Evolutionary conservation across 2,888 invertebrate genomes (phyloP), one percentile per base, ranked within the genome.

Genomic region (Scaeva pyrastri): DNA sequence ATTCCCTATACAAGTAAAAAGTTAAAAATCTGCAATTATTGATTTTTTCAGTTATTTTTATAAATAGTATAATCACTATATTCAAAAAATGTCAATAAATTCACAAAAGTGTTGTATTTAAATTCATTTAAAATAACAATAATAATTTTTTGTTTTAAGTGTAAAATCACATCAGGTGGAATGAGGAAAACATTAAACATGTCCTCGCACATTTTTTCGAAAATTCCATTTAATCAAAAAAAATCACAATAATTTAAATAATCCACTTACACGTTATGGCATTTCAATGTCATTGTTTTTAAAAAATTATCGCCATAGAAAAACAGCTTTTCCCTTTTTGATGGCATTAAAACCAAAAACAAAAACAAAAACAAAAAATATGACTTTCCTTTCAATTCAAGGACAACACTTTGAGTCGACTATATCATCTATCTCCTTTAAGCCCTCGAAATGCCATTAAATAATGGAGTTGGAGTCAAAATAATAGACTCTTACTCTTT

Each of bases 391-490:
- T 16, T 10, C n/a, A 43, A 26, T 43, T 62, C 48, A 66, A 66
- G 48, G 48, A 66, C 48, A 48, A 21, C 26, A 64, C 43, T 31
- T 11, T 16, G 23, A 64, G 16, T 31, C 36, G 19, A 10, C 56
- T 48, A 72, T n/a, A n/a, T n/a, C n/a, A n/a, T 39, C 50, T 50
- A 76, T 64, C 62, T 66, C 26, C 43, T 55, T 64, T 64, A 45
- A 66, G 36, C 36, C 19, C 48, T n/a, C n/a, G 21, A 45, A 48
- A 64, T 71, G 31, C 64, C 64, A 58, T 62, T 73, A 72, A 66
- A 77, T 82, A 77, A 77, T 82, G 72, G 41, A 77, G 62, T 48
- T 82, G 72, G 41, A 77, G 62, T 48, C 71, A 77, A 66, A 82
- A 77, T n/a, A n/a, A n/a, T 1, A 43, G 31, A 56, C 43, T 66